A percentile compares a stretch with the other conserved stretches of the same genome.
These are phyloP conservation scores for Leptestheria dahalacensis DNA, from an alignment of 1,140 invertebrate genomes.

Conservation along the genomic window DNA sequence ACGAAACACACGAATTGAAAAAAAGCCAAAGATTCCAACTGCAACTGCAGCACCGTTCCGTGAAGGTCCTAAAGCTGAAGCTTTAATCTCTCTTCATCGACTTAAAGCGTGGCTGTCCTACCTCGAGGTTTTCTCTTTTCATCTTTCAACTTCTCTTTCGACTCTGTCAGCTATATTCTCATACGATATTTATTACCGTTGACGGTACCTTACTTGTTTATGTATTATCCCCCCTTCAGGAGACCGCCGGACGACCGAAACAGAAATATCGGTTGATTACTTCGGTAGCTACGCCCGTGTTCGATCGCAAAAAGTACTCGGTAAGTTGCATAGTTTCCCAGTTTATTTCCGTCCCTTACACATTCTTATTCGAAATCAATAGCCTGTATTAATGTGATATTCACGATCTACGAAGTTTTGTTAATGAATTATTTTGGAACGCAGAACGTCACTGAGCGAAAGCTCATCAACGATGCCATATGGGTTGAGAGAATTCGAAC, in stretches of 20 bases:
- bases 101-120: background rate
- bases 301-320: slow-evolving; percentile 76
- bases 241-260: too few species aligned
- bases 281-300: slow-evolving; percentile 78
- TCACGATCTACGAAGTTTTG: too few species aligned
- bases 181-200: background rate
- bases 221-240: too few species aligned
- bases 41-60: slow-evolving; percentile 11
- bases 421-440: background rate
- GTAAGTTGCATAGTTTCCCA: slow-evolving; percentile 36
- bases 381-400: too few species aligned
- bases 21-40: background rate
- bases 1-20: too few species aligned
- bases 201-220: background rate
- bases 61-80: slow-evolving; percentile 8
- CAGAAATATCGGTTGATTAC: slow-evolving; percentile 53
- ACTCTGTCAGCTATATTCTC: background rate
- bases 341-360: background rate
- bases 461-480: slow-evolving; percentile 81
- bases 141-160: background rate
- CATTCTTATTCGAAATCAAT: too few species aligned
- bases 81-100: slow-evolving; percentile 2
- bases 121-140: slow-evolving; percentile 8
- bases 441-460: slow-evolving; percentile 83
- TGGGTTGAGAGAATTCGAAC: slow-evolving; percentile 79